Evolutionary conservation across 2,113 vertebrate species (phyloP), one percentile per base, ranked within the genome.

Genomic region (Speoplatyrhinus poulsoni): DNA sequence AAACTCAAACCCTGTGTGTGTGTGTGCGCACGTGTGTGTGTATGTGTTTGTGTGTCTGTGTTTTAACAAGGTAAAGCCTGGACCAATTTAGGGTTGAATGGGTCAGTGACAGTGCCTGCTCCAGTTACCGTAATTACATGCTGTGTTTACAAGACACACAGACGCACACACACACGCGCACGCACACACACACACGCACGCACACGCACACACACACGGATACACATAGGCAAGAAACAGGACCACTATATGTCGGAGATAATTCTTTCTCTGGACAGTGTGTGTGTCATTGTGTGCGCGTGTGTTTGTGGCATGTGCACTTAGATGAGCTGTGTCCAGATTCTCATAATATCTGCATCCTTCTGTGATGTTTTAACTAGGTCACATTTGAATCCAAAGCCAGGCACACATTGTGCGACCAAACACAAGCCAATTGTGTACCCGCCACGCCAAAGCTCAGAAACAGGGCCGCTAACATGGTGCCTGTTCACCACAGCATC

Each of bases 81-180:
- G 54, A 9, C n/a, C 54, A 56, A 16, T 56, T 56, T 19, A 56
- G 6, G 54, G n/a, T 17, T 56, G 54, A 56, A 16, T 19, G 54
- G 54, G 54, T 56, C 54, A 56, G 54, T 56, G 54, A 56, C 54
- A 17, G 17, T 17, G 17, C n/a, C 54, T 56, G 54, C 54, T 17
- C 54, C 54, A 56, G 54, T 16, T 56, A 56, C 54, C 17, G 54
- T 56, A 56, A 56, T 56, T 16, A 56, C 54, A 56, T 56, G 54
- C 54, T 56, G n/a, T 56, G 54, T 56, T 56, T 56, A 55, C 53
- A 55, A 16, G 53, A 16, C 26, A 33, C 6, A 19, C 19, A 36
- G 11, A 60, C 32, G 36, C 57, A 33, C 57, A 60, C 12, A 60
- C 9, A 12, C 57, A 13, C 58, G 41, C 26, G 3, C 33, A 60